Evolutionary conservation across 2,888 invertebrate genomes (phyloP), one percentile per base, ranked within the genome.

Genomic region (Pteria penguin): DNA sequence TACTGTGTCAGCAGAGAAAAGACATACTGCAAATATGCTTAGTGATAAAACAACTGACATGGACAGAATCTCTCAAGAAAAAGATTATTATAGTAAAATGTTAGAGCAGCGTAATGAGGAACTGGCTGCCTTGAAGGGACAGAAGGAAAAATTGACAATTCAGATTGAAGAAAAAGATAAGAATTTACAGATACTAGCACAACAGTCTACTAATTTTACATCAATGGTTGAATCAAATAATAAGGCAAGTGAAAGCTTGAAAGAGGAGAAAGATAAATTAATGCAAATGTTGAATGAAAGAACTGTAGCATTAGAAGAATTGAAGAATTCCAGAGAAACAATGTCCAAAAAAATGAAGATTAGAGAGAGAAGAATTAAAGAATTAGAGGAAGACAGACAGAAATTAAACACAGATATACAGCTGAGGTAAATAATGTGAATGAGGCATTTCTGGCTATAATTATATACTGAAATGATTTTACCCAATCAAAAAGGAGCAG

Each of bases 151-250:
- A 60, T 61, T 90, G 29, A 82, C 79, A 4, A 75, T 88, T 8
- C 89, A 89, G 76, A 77, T 90, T 24, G 89, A 90, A 70, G 91
- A 91, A 72, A 88, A 88, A 66, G 89, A 90, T 74, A 88, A 86
- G 65, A 86, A 87, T 74, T 76, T 90, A 29, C 65, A 76, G 14
- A 79, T 88, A 11, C 74, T 91, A n/a, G 82, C 87, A 24, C 84
- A 89, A 60, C 88, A 90, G 76, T 82, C 86, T 8, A 82, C 81
- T 60, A 86, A 84, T 57, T 79, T 88, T 55, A 82, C 84, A 5
- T 86, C 85, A 11, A 78, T 88, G 65, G 82, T 88, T 70, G 89
- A 89, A 72, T 79, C 82, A 4, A 85, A 82, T 67, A 82, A 83
- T 27, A 82, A 82, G 26, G 81, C 80, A 57, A 82, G 78, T 63